These are phyloP conservation scores for Psammodynastes pulverulentus DNA, from an alignment of 2,113 vertebrate genomes.

Conservation along the genomic window DNA sequence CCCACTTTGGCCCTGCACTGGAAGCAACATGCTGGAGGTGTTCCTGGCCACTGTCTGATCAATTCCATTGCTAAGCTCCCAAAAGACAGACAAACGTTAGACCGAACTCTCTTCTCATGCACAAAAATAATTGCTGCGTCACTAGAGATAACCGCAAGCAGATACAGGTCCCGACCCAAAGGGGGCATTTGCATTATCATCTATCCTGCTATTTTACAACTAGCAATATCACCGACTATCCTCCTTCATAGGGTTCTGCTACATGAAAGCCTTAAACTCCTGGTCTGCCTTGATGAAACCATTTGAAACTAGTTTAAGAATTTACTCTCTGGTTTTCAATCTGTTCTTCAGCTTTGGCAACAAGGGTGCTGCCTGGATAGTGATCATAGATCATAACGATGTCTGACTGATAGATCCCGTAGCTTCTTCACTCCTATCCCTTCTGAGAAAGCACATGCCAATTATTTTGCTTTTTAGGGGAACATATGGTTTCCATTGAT, in stretches of 20 bases:
- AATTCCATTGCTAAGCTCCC: not conserved
- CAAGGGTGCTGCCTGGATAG: not conserved
- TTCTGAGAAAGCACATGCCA: not conserved
- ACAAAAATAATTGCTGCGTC: not conserved
- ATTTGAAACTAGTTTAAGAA: not conserved
- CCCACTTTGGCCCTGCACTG: not conserved
- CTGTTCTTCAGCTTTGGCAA: not conserved
- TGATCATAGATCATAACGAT: not conserved
- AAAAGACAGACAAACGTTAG: not conserved
- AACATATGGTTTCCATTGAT: not conserved
- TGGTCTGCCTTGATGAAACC: not conserved
- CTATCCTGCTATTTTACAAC: not conserved
- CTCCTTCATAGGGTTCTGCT: not conserved
- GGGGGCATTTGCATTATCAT: not conserved
- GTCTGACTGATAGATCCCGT: not conserved
- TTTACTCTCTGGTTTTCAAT: not conserved
- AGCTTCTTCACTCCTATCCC: not conserved
- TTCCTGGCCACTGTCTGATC: not conserved
- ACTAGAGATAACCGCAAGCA: not conserved
- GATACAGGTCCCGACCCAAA: not conserved
- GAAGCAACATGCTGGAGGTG: not conserved
- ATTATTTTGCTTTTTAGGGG: not conserved
- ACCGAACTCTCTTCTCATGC: not conserved
- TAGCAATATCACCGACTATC: not conserved
- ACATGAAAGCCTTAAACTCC: not conserved